These are phyloP conservation scores for Rhynchotus rufescens DNA, from an alignment of 2,797 vertebrate species.

Conservation along the genomic window DNA sequence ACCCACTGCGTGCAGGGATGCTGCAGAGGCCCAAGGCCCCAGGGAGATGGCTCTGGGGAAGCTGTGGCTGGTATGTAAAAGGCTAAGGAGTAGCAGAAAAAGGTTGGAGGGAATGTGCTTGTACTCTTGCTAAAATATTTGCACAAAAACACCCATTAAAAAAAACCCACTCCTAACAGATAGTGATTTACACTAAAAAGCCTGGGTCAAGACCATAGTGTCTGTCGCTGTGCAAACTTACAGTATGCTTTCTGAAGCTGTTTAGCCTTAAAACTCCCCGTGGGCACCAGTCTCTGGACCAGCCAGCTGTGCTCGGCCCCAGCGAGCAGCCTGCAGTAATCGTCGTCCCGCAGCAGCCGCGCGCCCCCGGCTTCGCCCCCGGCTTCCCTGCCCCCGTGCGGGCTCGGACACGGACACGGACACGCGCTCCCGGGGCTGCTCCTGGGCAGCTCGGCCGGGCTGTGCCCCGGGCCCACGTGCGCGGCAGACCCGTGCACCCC, in stretches of 20 bases:
- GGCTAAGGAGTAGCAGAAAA: not conserved
- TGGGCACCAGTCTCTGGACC: conserved; percentile 81
- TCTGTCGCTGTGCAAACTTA: conserved; percentile 72
- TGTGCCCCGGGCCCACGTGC: not conserved
- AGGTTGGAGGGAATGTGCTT: not conserved
- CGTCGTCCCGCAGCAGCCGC: conserved; percentile 79
- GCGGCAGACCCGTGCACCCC: conserved; percentile 51
- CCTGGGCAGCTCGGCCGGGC: not conserved
- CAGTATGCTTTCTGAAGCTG: conserved; percentile 78
- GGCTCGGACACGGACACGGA: not conserved
- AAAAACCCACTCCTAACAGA: not conserved
- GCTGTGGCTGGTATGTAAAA: not conserved
- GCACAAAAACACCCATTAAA: not conserved
- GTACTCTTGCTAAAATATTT: not conserved
- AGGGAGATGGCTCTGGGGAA: not conserved
- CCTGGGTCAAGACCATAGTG: not conserved
- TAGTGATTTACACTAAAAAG: not conserved
- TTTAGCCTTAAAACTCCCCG: conserved; percentile 80
- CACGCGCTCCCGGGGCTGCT: conserved; percentile 42
- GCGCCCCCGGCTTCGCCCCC: conserved; percentile 35
- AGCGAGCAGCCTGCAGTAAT: conserved; percentile 86
- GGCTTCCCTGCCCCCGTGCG: not conserved
- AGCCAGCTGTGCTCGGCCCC: conserved; percentile 89
- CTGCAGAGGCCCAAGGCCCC: not conserved
- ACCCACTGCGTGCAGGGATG: not conserved